phyloP scores from a whole-genome alignment of 2,113 vertebrate species.

The Lepisosteus oculatus region DNA sequence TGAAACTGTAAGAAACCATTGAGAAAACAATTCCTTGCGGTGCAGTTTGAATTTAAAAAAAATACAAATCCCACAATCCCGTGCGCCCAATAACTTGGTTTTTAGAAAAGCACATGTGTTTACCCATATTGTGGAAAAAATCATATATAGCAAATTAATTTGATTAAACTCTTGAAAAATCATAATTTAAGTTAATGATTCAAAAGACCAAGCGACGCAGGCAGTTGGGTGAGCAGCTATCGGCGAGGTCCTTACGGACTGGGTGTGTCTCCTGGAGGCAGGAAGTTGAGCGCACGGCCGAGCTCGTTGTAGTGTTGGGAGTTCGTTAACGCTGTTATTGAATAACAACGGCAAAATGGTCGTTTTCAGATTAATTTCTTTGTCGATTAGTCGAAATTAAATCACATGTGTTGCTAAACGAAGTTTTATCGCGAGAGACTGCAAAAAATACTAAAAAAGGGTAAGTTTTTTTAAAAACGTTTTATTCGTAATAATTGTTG shows the following conservation, averaged over 20 bases:
- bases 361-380: not conserved
- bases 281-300: conserved; percentile 21
- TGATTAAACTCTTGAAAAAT: too few species aligned
- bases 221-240: too few species aligned
- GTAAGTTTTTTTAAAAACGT: conserved; percentile 18
- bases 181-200: too few species aligned
- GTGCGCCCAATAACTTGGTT: too few species aligned
- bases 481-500: not conserved
- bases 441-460: conserved; percentile 5
- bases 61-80: too few species aligned
- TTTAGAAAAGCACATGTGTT: too few species aligned
- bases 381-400: conserved; percentile 2
- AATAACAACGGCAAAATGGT: not conserved
- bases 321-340: not conserved
- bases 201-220: too few species aligned
- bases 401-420: not conserved
- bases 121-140: too few species aligned
- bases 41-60: too few species aligned
- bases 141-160: too few species aligned
- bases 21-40: too few species aligned
- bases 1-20: too few species aligned
- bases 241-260: not conserved
- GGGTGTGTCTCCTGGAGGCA: conserved; percentile 28
- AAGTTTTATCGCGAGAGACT: conserved; percentile 1
- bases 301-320: conserved; percentile 8